Base-by-base conservation (phyloP, 2,888 invertebrate species). In the Lasioglossum villosulum region DNA sequence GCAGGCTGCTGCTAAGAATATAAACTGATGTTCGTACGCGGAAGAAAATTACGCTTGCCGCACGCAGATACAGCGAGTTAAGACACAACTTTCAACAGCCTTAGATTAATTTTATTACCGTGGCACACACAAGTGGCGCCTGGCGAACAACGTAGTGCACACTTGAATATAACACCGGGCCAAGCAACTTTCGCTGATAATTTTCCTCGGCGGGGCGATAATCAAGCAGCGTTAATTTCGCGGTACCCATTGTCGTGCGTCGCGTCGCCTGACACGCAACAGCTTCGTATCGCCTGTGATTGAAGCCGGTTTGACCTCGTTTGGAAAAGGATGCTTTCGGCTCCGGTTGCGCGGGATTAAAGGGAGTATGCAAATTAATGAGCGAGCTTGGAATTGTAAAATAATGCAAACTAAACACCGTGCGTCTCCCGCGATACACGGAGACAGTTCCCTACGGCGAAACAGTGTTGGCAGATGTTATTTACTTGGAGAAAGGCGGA, bases 391-490 rank as follows among this genome's bases (percentile, higher is more conserved):
- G 37, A 70, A 70, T 70, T 70, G 70, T 37, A 39, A 70, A 70
- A 70, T 39, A 70, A 70, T 70, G 70, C 70, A 12, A 70, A 70
- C 70, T 8, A 39, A 70, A 39, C n/a, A 70, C 70, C 37, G 39
- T n/a, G 70, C 37, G 12, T 70, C 70, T 70, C 39, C 23, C 70
- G 39, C 34, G 19, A 66, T 34, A 37, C 66, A 66, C 8, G 8
- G 63, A 2, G 8, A 23, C 37, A 23, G 34, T 66, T 10, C 66
- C 10, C 23, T 3, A 3, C 3, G 34, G n/a, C 3, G 56, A n/a
- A 23, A 19, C 66, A 37, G 19, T 23, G 34, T 23, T 34, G 1
- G 34, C 34, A 8, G 66, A 30, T 19, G 66, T 66, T 66, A 37
- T 66, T 37, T 66, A 66, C n/a, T 4, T 10, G n/a, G n/a, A 12